Conservation (phyloP, 2,113 vertebrate genomes). For the Alligator mississippiensis region DNA sequence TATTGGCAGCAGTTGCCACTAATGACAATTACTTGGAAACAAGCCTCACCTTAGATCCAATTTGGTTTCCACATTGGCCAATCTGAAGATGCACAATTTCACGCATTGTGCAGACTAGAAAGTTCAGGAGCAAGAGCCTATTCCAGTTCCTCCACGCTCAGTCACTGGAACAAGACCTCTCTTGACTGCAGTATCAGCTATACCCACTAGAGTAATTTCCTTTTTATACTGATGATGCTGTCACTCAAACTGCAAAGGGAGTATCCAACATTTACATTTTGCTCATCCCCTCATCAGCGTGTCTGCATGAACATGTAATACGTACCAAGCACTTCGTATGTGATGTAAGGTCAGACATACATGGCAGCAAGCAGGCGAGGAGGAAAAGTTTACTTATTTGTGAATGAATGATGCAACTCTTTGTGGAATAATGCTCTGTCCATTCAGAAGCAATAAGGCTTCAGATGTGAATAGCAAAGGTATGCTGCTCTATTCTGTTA, state of each 20-base stretch:
- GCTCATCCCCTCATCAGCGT: background rate
- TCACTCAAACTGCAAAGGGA: constrained; percentile 48
- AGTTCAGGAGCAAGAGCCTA: background rate
- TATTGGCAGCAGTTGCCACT: accelerated
- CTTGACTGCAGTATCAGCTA: constrained; percentile 29
- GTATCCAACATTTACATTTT: constrained; percentile 31
- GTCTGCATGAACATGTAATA: background rate
- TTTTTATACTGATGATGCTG: constrained; percentile 23
- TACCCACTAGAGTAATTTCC: background rate
- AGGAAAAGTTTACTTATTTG: background rate
- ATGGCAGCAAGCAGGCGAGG: background rate
- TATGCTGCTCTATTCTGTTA: background rate
- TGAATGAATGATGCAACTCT: background rate
- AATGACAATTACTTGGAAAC: accelerated
- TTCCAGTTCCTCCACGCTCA: background rate
- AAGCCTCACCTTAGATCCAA: constrained; percentile 91
- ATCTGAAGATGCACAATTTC: constrained; percentile 98
- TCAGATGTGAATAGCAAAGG: background rate
- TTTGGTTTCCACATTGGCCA: constrained; percentile 98
- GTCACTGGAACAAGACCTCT: background rate
- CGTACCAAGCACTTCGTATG: background rate
- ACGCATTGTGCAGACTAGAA: constrained; percentile 82
- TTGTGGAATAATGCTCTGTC: background rate
- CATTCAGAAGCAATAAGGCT: background rate
- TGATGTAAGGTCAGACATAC: background rate